These are phyloP conservation scores for Phrynocephalus forsythii DNA, from an alignment of 2,797 vertebrate genomes.

Conservation along the genomic window DNA sequence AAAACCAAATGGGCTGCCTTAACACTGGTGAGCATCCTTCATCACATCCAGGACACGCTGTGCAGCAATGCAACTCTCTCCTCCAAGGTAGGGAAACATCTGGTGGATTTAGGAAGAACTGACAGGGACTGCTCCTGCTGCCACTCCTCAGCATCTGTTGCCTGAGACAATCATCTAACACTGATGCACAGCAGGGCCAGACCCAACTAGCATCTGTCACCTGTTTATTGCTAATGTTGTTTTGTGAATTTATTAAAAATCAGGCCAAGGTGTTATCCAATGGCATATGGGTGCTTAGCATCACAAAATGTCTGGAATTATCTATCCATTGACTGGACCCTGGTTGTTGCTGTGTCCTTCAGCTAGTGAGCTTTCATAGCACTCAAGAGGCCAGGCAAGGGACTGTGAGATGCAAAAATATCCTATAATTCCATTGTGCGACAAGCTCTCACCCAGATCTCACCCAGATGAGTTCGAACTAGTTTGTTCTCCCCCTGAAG, in stretches of 20 bases:
- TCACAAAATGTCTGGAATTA: neutral
- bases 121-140: neutral
- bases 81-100: no score
- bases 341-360: neutral
- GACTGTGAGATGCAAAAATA: neutral
- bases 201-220: neutral
- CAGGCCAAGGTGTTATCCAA: neutral
- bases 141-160: neutral
- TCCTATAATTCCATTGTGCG: constrained; percentile 6
- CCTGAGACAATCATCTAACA: neutral
- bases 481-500: constrained; percentile 26
- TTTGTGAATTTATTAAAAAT: neutral
- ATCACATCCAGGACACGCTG: neutral
- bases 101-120: no score
- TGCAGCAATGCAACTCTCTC: no score
- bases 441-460: neutral
- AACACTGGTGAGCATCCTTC: neutral
- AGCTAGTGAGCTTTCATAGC: neutral
- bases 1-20: neutral
- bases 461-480: constrained; percentile 9
- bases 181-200: neutral
- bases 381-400: neutral
- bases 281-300: neutral
- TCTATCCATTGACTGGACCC: neutral
- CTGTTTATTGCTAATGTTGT: neutral